phyloP scores from a whole-genome alignment of 1,140 invertebrate species.

The Philotrypesis tridentata region DNA sequence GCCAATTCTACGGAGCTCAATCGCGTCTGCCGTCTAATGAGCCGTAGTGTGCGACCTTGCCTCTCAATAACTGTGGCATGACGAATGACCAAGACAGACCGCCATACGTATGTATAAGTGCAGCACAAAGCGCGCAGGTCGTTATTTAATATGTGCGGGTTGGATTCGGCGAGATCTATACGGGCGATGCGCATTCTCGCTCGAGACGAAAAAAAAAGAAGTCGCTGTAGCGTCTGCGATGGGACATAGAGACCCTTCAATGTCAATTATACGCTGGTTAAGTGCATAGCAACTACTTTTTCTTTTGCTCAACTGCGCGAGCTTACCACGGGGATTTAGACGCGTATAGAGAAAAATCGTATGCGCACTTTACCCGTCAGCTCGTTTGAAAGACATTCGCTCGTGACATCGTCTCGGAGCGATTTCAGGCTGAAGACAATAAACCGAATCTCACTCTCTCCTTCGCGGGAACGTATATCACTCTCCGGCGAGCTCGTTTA shows the following conservation, averaged over 20 bases:
- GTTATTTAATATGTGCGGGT: constrained; percentile 19
- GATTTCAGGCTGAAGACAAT: neutral
- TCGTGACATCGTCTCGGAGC: too few species aligned
- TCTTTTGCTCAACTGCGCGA: too few species aligned
- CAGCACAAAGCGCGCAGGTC: neutral
- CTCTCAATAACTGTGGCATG: too few species aligned
- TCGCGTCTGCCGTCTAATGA: too few species aligned
- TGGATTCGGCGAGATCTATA: neutral
- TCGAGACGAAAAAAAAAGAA: neutral
- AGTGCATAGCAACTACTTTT: neutral
- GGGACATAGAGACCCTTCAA: neutral
- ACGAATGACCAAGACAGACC: neutral
- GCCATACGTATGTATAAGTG: neutral
- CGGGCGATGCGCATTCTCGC: neutral
- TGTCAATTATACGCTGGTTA: neutral
- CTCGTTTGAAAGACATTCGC: too few species aligned
- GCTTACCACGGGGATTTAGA: too few species aligned
- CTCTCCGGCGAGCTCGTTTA: too few species aligned
- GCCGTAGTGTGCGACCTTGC: too few species aligned
- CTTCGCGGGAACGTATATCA: too few species aligned
- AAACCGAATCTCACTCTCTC: neutral
- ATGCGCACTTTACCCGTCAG: too few species aligned
- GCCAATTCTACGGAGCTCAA: too few species aligned
- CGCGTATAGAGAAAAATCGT: too few species aligned
- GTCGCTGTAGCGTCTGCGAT: neutral